phyloP scores from a whole-genome alignment of 2,888 invertebrate species.

The Trissolcus japonicus region DNA sequence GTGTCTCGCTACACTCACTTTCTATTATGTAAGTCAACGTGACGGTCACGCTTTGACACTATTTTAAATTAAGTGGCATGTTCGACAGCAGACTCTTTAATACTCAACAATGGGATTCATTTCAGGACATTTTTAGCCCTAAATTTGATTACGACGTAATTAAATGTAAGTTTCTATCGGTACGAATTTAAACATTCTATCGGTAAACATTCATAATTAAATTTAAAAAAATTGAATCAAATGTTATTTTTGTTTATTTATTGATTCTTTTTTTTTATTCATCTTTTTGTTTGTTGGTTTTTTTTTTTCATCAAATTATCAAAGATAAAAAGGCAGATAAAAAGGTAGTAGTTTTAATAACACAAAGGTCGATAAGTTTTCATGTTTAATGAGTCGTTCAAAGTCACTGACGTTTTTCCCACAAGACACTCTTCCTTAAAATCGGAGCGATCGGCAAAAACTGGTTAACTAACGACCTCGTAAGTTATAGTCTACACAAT shows the following conservation, averaged over 20 bases:
- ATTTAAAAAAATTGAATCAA: too few species aligned
- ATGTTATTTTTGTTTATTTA: too few species aligned
- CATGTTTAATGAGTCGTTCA: conserved; percentile 11
- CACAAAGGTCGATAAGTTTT: conserved; percentile 8
- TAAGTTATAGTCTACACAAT: conserved; percentile 61
- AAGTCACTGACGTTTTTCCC: conserved; percentile 25
- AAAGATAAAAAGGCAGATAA: conserved; percentile 5
- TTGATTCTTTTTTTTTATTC: too few species aligned
- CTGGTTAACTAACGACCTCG: conserved; percentile 51
- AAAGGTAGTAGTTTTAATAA: neutral
- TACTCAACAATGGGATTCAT: conserved; percentile 10
- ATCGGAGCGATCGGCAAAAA: conserved; percentile 33
- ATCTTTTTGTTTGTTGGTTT: too few species aligned
- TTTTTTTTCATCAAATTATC: neutral
- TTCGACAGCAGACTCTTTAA: conserved; percentile 23
- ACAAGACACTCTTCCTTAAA: conserved; percentile 29
- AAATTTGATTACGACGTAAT: neutral
- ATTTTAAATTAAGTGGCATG: conserved; percentile 68
- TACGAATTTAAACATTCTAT: too few species aligned
- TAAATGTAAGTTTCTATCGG: too few species aligned
- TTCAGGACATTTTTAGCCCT: neutral
- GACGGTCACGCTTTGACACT: conserved; percentile 69
- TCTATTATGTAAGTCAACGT: conserved; percentile 61
- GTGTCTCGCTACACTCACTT: conserved; percentile 50
- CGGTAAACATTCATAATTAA: too few species aligned